A percentile compares a stretch with the other conserved stretches of the same genome.
These are phyloP conservation scores for Diachasmimorpha longicaudata DNA, from an alignment of 1,140 invertebrate genomes.

Conservation along the genomic window DNA sequence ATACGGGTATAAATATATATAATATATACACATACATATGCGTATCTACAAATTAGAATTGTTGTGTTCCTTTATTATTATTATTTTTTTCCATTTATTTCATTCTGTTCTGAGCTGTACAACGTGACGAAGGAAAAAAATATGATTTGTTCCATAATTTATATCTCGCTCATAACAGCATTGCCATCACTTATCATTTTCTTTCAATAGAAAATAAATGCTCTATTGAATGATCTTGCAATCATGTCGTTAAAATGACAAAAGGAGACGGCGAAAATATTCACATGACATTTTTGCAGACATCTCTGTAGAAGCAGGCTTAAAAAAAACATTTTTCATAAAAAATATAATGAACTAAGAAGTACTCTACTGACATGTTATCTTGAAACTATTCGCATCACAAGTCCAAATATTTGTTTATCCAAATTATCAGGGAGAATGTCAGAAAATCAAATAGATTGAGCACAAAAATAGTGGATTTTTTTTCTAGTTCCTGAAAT, in stretches of 20 bases:
- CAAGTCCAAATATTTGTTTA: too few species aligned
- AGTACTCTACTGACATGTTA: too few species aligned
- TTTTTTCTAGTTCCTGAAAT: too few species aligned
- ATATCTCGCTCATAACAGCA: background rate
- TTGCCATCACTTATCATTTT: background rate
- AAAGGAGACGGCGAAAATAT: background rate
- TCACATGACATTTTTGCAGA: too few species aligned
- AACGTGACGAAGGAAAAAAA: constrained; percentile 2
- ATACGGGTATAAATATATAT: constrained; percentile 32
- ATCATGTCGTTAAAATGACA: background rate
- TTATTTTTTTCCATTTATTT: background rate
- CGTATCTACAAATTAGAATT: constrained; percentile 13
- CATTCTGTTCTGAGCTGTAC: background rate
- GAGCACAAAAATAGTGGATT: too few species aligned
- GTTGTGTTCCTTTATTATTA: background rate
- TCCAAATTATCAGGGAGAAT: too few species aligned
- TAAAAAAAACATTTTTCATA: too few species aligned
- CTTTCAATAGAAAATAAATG: background rate
- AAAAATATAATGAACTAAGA: too few species aligned
- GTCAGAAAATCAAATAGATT: too few species aligned
- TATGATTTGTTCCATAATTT: background rate
- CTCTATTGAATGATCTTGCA: background rate
- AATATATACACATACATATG: constrained; percentile 18
- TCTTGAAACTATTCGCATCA: too few species aligned
- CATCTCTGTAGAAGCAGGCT: too few species aligned